Conservation (phyloP, 2,113 vertebrate genomes). For the Mustela lutreola region DNA sequence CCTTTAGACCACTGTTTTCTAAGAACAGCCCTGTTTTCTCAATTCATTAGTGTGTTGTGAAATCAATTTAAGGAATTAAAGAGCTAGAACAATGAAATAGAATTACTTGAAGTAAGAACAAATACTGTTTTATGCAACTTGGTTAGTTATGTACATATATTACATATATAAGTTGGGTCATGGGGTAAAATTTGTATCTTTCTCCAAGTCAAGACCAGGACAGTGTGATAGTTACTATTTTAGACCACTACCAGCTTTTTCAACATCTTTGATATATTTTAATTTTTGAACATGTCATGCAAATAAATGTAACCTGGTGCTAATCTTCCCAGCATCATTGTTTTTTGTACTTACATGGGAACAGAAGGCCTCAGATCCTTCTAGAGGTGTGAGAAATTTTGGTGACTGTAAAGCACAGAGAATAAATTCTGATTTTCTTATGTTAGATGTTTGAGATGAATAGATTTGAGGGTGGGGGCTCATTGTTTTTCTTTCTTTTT, state of each 20-base stretch:
- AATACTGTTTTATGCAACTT: neutral
- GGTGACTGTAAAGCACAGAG: neutral
- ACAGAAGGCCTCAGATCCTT: neutral
- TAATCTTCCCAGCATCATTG: neutral
- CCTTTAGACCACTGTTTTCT: neutral
- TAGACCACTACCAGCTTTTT: neutral
- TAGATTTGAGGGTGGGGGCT: neutral
- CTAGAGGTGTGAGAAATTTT: neutral
- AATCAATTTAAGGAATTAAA: conserved; percentile 40
- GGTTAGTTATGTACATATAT: neutral
- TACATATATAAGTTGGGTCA: neutral
- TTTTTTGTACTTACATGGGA: neutral
- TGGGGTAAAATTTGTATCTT: conserved; percentile 15
- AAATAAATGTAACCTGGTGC: conserved; percentile 11
- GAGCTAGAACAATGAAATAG: neutral
- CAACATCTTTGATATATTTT: neutral
- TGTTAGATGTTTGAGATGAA: neutral
- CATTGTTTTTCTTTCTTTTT: neutral
- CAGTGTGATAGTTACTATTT: conserved; percentile 4
- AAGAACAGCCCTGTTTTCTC: neutral
- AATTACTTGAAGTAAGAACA: neutral
- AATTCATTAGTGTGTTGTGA: neutral
- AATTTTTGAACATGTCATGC: neutral
- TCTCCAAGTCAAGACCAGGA: neutral
- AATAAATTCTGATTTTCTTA: neutral